Evolutionary conservation across 2,888 invertebrate genomes (phyloP), one percentile per base, ranked within the genome.

Genomic region (Drosophila merina): DNA sequence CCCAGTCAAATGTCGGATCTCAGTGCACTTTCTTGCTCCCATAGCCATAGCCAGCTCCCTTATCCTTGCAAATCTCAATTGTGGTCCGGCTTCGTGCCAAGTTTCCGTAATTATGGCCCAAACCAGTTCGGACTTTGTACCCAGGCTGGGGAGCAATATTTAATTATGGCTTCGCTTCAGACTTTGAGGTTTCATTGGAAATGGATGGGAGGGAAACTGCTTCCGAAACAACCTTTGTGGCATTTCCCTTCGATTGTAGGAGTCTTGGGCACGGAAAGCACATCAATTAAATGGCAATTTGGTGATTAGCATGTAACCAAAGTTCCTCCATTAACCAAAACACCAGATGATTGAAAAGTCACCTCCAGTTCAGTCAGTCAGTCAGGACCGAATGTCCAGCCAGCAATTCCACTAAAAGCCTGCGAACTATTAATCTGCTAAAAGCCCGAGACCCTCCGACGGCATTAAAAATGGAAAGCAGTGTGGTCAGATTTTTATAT

Each of bases 131-230:
- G 70, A 51, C 45, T 47, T 64, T 60, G 51, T 50, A 64, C 45
- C 52, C 50, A 25, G 49, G 50, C 55, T 45, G 66, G 68, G 42
- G 14, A 57, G 78, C 75, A 80, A 78, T 80, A 86, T 84, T 86
- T 86, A 85, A 84, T 84, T 84, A 83, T 83, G 83, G 74, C 56
- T 74, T 69, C 54, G 72, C 66, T 10, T n/a, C 26, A 42, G 57
- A 49, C 26, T 48, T 40, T 75, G 60, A 33, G 60, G 59, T 45
- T 28, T 44, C 4, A 20, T 8, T 42, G 14, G 48, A 30, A 14
- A 12, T 30, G 12, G 59, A 28, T 30, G 40, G 38, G 31, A 47
- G 42, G 20, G 4, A 26, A n/a, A 20, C 20, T 20, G 44, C 33
- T 33, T 33, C 14, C 49, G 49, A 33, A 26, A 28, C 36, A 20